A percentile compares a stretch with the other conserved stretches of the same genome.
Conservation (phyloP, 2,797 vertebrate genomes). For the Diplodus puntazzo region DNA sequence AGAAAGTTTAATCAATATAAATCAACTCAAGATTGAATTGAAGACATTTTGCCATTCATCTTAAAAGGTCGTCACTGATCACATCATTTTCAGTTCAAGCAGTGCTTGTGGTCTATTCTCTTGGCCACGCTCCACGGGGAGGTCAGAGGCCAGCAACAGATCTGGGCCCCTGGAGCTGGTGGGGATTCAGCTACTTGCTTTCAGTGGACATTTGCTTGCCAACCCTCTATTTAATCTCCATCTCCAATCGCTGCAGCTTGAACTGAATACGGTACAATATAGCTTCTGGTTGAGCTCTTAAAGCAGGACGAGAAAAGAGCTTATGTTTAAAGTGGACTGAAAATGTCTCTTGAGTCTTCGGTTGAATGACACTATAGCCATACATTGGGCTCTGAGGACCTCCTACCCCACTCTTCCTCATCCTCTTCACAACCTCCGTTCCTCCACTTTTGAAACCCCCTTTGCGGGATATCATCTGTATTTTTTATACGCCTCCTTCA, state of each 20-base stretch:
- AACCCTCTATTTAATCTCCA: not conserved
- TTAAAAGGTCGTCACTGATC: too few species aligned
- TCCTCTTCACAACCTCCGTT: conserved; percentile 19
- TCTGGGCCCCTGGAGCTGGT: conserved; percentile 1
- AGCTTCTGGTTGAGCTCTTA: not conserved
- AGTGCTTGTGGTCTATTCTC: not conserved
- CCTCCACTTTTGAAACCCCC: conserved; percentile 62
- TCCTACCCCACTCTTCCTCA: conserved; percentile 10
- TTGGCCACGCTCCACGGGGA: not conserved
- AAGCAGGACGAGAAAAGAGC: not conserved
- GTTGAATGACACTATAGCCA: conserved; percentile 46
- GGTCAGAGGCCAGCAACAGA: conserved; percentile 8
- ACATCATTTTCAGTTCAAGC: too few species aligned
- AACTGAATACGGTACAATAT: not conserved
- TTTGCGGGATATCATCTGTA: conserved; percentile 69
- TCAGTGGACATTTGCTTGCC: not conserved
- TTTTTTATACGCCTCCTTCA: conserved; percentile 72
- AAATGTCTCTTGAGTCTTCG: conserved; percentile 39
- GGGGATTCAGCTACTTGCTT: conserved; percentile 2
- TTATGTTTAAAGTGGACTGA: conserved; percentile 34
- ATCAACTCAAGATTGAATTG: not conserved
- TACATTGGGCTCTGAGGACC: conserved; percentile 32
- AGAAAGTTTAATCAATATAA: not conserved
- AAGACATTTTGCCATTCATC: not conserved
- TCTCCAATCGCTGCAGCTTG: not conserved